A percentile compares a stretch with the other conserved stretches of the same genome.
These are phyloP conservation scores for Crioceris asparagi DNA, from an alignment of 2,888 invertebrate genomes.

Conservation along the genomic window DNA sequence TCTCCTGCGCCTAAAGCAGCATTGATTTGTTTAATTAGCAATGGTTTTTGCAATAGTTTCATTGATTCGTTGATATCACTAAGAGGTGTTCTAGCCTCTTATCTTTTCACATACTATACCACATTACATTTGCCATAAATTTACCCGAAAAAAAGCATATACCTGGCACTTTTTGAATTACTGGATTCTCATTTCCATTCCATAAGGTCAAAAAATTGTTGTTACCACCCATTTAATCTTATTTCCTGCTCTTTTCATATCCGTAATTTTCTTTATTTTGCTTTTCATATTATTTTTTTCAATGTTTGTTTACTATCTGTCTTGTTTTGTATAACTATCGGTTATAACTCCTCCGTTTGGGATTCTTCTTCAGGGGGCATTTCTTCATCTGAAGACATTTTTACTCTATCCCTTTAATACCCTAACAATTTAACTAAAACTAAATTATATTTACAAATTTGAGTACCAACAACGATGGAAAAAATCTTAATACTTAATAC, in stretches of 20 bases:
- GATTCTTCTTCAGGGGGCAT: slow-evolving; percentile 1
- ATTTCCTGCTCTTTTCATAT: background rate
- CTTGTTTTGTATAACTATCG: slow-evolving; percentile 1
- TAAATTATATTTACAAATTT: too few species aligned
- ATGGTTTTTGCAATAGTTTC: background rate
- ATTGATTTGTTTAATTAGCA: slow-evolving; percentile 2
- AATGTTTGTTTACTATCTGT: background rate
- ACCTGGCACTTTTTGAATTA: slow-evolving; percentile 3
- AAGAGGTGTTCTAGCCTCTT: background rate
- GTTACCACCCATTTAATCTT: slow-evolving; percentile 4
- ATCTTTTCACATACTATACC: background rate
- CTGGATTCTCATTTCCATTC: slow-evolving; percentile 4
- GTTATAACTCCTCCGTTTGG: background rate
- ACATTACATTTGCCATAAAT: too few species aligned
- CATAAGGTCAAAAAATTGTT: slow-evolving; percentile 3
- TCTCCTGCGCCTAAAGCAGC: background rate
- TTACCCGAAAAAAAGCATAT: too few species aligned
- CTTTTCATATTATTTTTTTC: background rate
- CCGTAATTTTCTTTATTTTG: slow-evolving; percentile 1
- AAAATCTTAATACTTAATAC: background rate
- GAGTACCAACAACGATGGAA: too few species aligned
- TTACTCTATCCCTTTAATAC: background rate
- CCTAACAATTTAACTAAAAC: background rate
- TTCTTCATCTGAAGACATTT: slow-evolving; percentile 7
- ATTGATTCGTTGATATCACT: background rate